These are phyloP conservation scores for Acronicta alni DNA, from an alignment of 2,888 invertebrate species.

Conservation along the genomic window DNA sequence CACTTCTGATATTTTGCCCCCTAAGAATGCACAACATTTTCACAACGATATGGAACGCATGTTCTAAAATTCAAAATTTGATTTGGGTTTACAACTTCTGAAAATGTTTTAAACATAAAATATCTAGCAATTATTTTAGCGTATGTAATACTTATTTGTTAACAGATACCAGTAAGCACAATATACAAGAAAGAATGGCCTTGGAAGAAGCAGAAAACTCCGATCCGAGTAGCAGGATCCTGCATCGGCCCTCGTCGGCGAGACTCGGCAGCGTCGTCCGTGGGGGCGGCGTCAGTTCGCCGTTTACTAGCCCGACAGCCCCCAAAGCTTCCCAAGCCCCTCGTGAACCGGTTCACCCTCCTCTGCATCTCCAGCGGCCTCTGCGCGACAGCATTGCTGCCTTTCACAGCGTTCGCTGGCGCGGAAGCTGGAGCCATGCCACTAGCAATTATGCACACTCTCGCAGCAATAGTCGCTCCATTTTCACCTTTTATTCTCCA, in stretches of 20 bases:
- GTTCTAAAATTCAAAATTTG: no score
- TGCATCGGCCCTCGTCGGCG: conserved; percentile 82
- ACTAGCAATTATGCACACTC: conserved; percentile 89
- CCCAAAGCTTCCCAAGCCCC: conserved; percentile 83
- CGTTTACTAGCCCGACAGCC: conserved; percentile 90
- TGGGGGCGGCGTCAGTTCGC: conserved; percentile 93
- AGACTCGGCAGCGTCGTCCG: conserved; percentile 92
- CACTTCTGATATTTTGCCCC: no score
- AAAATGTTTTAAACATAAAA: no score
- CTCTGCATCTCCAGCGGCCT: conserved; percentile 90
- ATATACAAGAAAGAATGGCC: conserved; percentile 86
- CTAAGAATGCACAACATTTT: no score
- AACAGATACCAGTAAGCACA: conserved; percentile 81
- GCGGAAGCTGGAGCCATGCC: conserved; percentile 90
- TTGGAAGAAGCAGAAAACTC: conserved; percentile 79
- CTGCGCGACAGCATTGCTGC: conserved; percentile 91
- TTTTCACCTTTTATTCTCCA: conserved; percentile 83
- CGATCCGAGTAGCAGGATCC: conserved; percentile 61
- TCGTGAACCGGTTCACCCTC: conserved; percentile 85
- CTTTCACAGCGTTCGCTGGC: conserved; percentile 86
- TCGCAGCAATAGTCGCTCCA: conserved; percentile 89
- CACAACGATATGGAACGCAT: no score
- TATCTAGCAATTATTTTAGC: no score
- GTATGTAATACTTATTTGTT: background rate
- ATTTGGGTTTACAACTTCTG: no score